A percentile compares a stretch with the other conserved stretches of the same genome.
Evolutionary conservation across 2,888 invertebrate species (phyloP).

Genomic region (Himalopsyche tibetana): DNA sequence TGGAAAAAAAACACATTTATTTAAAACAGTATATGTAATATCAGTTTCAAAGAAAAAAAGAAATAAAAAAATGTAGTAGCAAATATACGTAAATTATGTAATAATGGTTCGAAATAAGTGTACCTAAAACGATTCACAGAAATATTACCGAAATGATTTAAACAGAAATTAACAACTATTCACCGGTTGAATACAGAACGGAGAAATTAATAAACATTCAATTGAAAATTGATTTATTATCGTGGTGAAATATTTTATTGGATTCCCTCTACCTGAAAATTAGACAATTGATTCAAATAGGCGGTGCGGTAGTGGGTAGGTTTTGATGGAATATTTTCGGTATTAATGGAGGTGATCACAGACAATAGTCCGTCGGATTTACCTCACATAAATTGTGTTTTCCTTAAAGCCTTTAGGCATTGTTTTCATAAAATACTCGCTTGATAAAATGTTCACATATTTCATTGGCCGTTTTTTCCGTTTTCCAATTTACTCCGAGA

Average conservation of each 20-base stretch:
- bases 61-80: too few species aligned
- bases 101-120: too few species aligned
- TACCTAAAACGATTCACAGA: too few species aligned
- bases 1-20: too few species aligned
- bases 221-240: neutral
- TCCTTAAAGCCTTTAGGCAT: slow-evolving; percentile 29
- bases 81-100: too few species aligned
- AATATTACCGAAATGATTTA: too few species aligned
- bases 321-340: slow-evolving; percentile 9
- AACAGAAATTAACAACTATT: too few species aligned
- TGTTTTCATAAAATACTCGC: slow-evolving; percentile 27
- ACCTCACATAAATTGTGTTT: slow-evolving; percentile 7
- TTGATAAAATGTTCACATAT: slow-evolving; percentile 34
- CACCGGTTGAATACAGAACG: too few species aligned
- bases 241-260: neutral
- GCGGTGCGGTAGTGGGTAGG: neutral
- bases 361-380: neutral
- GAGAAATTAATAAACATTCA: neutral
- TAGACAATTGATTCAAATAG: slow-evolving; percentile 10
- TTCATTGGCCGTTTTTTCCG: slow-evolving; percentile 8
- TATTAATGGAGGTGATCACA: neutral
- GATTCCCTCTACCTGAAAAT: neutral
- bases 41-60: too few species aligned
- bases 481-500: slow-evolving; percentile 12
- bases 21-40: too few species aligned